Base-by-base conservation (phyloP, 2,797 vertebrate genomes). In the Darevskia mixta region DNA sequence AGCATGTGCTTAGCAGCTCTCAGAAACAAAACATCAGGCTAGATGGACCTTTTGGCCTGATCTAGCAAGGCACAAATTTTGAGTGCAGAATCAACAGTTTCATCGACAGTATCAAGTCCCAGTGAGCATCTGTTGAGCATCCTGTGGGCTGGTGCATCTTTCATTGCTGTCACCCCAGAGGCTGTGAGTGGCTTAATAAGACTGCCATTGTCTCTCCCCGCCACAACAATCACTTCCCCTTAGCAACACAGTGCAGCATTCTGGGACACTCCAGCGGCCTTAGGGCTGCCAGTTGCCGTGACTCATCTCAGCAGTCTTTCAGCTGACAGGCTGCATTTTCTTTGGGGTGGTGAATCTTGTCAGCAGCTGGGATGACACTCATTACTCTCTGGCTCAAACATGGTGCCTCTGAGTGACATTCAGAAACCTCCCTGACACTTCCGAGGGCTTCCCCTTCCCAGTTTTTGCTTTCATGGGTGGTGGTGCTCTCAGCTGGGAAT, bases 341-440 rank as follows among this genome's bases (percentile, higher is more conserved):
- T 89, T 87, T 88, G 90, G 90, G 92, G 91, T 92, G 88, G 91
- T 64, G 92, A 91, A 90, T 89, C 91, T 73, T 92, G 92, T 93
- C 91, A 92, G 77, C 61, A n/a, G 86, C 87, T 88, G 85, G 84
- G 90, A 82, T 93, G 90, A 89, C 89, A 91, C 86, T 93, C 90
- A 92, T 93, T 92, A 93, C 86, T 92, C 91, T 92, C 67, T 45
- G 69, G 87, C 83, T 83, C 78, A 87, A 79, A 83, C 71, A 72
- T 75, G 55, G 83, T 71, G 87, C 79, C 27, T 82, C 49, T 88
- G 89, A 93, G 90, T 91, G 91, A 90, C 91, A 91, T 18, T 23
- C 58, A 0, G 77, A 88, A 85, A 66, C 78, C 87, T 85, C 87
- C 87, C 82, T 73, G 69, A 76, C 55, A 75, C n/a, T 80, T 85